Percentiles rank a stretch among this genome's conserved stretches.
Conservation (phyloP, 2,797 vertebrate species). For the Pipistrellus pipistrellus region DNA sequence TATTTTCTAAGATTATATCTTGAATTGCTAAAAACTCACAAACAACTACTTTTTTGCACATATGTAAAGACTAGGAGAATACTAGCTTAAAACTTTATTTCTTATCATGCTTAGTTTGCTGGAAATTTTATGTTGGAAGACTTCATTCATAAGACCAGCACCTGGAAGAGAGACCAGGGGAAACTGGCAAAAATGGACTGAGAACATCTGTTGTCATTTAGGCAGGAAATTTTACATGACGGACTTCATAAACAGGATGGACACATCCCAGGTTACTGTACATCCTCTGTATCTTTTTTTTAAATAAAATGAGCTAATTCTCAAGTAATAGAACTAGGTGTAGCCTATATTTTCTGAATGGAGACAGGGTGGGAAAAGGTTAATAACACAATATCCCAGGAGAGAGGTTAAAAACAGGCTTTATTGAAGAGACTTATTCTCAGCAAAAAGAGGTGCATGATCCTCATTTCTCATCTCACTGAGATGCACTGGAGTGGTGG, state of each 20-base stretch:
- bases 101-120: not conserved
- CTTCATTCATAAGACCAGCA: not conserved
- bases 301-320: not conserved
- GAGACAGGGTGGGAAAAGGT: not conserved
- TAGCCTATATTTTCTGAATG: not conserved
- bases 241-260: not conserved
- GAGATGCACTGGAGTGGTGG: not conserved
- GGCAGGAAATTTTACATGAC: not conserved
- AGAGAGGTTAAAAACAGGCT: not conserved
- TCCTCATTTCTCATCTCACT: not conserved
- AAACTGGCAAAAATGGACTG: not conserved
- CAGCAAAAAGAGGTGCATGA: not conserved
- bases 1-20: not conserved
- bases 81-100: slow-evolving; percentile 7
- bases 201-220: not conserved
- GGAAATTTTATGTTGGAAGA: not conserved
- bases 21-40: slow-evolving; percentile 35
- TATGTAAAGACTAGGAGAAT: not conserved
- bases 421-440: not conserved
- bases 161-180: not conserved
- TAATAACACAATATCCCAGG: not conserved
- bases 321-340: not conserved
- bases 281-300: not conserved
- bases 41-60: not conserved
- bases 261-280: not conserved